Evolutionary conservation across 2,797 vertebrate genomes (phyloP).

Genomic region (Myotis vivesi): DNA sequence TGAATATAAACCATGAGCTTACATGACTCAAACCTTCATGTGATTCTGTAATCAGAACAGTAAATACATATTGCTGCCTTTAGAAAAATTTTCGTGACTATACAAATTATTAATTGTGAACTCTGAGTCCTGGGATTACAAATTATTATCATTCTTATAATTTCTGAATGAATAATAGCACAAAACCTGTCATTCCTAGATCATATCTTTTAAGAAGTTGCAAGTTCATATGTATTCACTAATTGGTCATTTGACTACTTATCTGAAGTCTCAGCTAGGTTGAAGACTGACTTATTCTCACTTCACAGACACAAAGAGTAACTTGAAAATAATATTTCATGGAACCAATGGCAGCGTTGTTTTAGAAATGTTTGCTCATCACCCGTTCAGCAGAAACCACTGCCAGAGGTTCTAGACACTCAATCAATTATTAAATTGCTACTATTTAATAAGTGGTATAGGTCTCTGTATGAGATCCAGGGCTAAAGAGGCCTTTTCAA

Average conservation of each 20-base stretch:
- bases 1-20: conserved; percentile 7
- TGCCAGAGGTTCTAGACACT: not conserved
- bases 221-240: conserved; percentile 2
- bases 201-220: conserved; percentile 18
- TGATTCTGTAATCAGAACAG: not conserved
- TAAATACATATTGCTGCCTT: not conserved
- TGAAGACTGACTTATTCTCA: conserved; percentile 1
- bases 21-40: not conserved
- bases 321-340: not conserved
- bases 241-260: conserved; percentile 32
- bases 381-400: not conserved
- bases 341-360: not conserved
- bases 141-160: not conserved
- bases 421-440: not conserved
- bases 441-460: not conserved
- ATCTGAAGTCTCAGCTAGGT: not conserved
- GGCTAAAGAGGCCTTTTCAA: not conserved
- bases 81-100: not conserved
- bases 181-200: not conserved
- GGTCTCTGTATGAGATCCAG: not conserved
- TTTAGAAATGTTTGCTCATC: conserved; percentile 10
- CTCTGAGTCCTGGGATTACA: not conserved
- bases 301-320: not conserved
- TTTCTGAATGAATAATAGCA: conserved; percentile 37
- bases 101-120: not conserved